Evolutionary conservation across 2,797 vertebrate genomes (phyloP).

Genomic region (Kryptopterus vitreolus): DNA sequence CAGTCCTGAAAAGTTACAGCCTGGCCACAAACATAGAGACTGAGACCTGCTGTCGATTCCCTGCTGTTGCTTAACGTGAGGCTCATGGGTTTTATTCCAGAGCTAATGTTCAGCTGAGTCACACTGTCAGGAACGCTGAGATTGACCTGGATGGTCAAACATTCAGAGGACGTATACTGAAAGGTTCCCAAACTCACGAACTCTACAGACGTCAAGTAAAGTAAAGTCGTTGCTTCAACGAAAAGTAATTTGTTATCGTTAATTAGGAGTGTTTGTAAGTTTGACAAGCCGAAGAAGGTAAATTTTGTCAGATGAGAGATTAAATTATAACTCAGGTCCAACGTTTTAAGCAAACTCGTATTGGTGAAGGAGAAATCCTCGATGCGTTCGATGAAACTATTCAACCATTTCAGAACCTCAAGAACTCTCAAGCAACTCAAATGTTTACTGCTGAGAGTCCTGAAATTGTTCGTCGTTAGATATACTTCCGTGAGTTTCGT

Average conservation of each 20-base stretch:
- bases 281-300: constrained; percentile 31
- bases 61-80: neutral
- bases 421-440: constrained; percentile 15
- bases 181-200: constrained; percentile 14
- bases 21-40: constrained; percentile 18
- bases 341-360: neutral
- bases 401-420: neutral
- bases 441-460: neutral
- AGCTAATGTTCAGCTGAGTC: constrained; percentile 29
- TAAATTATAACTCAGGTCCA: constrained; percentile 12
- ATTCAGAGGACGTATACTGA: neutral
- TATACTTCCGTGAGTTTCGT: neutral
- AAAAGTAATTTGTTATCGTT: neutral
- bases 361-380: constrained; percentile 34
- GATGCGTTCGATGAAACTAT: constrained; percentile 3
- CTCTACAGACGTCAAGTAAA: constrained; percentile 13
- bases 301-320: constrained; percentile 18
- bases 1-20: constrained; percentile 34
- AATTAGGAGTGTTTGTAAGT: constrained; percentile 22
- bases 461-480: neutral
- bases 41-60: neutral
- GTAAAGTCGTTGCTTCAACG: constrained; percentile 15
- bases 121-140: constrained; percentile 21
- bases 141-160: constrained; percentile 12
- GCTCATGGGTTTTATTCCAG: constrained; percentile 25